phyloP scores from a whole-genome alignment of 2,797 vertebrate genomes.

The Ptychobarbus kaznakovi region DNA sequence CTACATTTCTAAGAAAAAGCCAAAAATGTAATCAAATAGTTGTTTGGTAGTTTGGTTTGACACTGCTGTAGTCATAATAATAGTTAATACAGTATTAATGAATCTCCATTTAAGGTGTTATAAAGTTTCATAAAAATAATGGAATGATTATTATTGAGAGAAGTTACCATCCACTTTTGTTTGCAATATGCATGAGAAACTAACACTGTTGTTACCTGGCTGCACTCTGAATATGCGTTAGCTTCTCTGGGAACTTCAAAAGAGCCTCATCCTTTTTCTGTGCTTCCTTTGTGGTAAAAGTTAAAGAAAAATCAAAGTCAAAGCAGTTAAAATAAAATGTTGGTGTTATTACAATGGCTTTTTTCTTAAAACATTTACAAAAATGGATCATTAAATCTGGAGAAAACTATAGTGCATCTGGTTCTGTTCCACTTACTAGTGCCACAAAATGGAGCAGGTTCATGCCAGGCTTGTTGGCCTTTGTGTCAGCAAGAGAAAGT shows the following conservation, averaged over 20 bases:
- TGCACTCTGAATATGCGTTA: slow-evolving; percentile 88
- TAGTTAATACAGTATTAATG: not conserved
- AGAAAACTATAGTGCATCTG: slow-evolving; percentile 1
- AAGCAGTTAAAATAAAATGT: not conserved
- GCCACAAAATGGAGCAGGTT: slow-evolving; percentile 97
- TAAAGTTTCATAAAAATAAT: not conserved
- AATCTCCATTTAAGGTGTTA: not conserved
- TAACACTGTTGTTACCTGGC: slow-evolving; percentile 81
- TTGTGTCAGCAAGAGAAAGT: slow-evolving; percentile 95
- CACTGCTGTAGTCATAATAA: not conserved
- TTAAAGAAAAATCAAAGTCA: slow-evolving; percentile 33
- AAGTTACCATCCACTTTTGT: not conserved
- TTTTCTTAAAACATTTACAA: not conserved
- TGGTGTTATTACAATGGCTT: not conserved
- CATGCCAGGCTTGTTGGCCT: slow-evolving; percentile 98
- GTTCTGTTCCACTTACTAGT: slow-evolving; percentile 79
- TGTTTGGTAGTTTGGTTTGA: not conserved
- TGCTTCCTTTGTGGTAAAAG: slow-evolving; percentile 86
- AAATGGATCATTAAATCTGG: not conserved
- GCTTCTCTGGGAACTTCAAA: slow-evolving; percentile 91
- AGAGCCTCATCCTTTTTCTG: slow-evolving; percentile 93
- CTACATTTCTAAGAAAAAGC: not conserved
- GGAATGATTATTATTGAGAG: not conserved
- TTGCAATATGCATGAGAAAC: not conserved
- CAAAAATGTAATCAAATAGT: too few species aligned